Percentiles rank a stretch among this genome's conserved stretches.
Conservation (phyloP, 1,140 invertebrate species). For the Bombus huntii region DNA sequence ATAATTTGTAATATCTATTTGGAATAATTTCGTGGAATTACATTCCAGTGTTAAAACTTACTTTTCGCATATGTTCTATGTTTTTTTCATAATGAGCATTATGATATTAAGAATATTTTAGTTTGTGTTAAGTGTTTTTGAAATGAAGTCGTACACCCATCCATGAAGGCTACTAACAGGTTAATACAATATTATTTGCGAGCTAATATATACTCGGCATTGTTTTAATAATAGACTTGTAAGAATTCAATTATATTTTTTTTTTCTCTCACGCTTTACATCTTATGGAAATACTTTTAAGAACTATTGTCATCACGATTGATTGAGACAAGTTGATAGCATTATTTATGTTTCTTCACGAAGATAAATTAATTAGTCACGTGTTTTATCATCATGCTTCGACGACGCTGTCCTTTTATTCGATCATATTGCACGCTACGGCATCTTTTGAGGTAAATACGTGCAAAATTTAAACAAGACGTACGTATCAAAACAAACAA, state of each 20-base stretch:
- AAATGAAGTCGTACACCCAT: conserved; percentile 65
- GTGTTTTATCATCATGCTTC: conserved; percentile 45
- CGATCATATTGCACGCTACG: conserved; percentile 69
- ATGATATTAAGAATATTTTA: conserved; percentile 30
- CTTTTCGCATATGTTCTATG: conserved; percentile 14
- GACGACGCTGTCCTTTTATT: conserved; percentile 42
- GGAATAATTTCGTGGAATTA: conserved; percentile 50
- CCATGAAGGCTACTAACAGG: conserved; percentile 55
- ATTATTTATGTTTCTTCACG: conserved; percentile 61
- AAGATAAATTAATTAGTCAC: conserved; percentile 61
- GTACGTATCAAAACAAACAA: conserved; percentile 21
- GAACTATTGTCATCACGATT: conserved; percentile 79
- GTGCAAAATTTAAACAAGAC: not conserved
- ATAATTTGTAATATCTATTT: conserved; percentile 31
- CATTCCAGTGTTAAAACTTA: conserved; percentile 31
- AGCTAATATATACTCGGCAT: conserved; percentile 60
- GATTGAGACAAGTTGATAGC: conserved; percentile 73
- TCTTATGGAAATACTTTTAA: conserved; percentile 70
- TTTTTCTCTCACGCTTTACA: conserved; percentile 30
- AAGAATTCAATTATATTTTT: conserved; percentile 50
- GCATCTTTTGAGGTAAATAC: conserved; percentile 30
- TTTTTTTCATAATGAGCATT: conserved; percentile 30
- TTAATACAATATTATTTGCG: conserved; percentile 63
- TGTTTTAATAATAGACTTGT: conserved; percentile 65
- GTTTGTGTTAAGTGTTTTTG: conserved; percentile 34